Base-by-base conservation (phyloP, 1,140 invertebrate genomes). In the Bombus consobrinus region DNA sequence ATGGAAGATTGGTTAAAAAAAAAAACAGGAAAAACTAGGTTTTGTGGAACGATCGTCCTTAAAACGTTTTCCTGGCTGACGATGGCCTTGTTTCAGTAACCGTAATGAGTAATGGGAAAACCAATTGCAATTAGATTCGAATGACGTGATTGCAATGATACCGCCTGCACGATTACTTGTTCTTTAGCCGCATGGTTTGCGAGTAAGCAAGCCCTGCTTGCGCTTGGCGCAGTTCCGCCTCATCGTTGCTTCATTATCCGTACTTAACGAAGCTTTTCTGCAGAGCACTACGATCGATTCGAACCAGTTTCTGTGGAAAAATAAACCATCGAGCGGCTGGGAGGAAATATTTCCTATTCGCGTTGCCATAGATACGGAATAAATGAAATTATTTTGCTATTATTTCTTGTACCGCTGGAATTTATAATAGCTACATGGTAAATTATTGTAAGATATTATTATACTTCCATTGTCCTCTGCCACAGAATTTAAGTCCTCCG, bases 221-320 rank as follows among this genome's bases (percentile, higher is more conserved):
- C 72, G 18, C 53, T 79, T 74, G 85, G 32, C 85, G 85, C 80
- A 68, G 79, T 86, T 85, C 73, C 80, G 77, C 77, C 47, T 57
- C 72, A 76, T 81, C 85, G 80, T 86, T 83, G 80, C 85, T 83
- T 86, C 85, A 74, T 86, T 86, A 86, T 85, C 82, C 82, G 82
- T 47, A 76, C 74, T 85, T 87, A 87, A 84, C 86, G 86, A 87
- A 85, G 71, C 57, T 85, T 84, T 79, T 84, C 75, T 75, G 74
- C 82, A 72, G 69, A 84, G 53, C 66, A 43, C 75, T 37, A 25
- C 85, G 74, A 83, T 84, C 86, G 74, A 87, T 84, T 77, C 78
- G 59, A 53, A 8, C 69, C 71, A 73, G 69, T 73, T 81, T 13
- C 43, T 28, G 53, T 22, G 66, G 57, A 71, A 73, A 85, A 85